Conservation (phyloP, 2,797 vertebrate genomes). For the Bucorvus abyssinicus region DNA sequence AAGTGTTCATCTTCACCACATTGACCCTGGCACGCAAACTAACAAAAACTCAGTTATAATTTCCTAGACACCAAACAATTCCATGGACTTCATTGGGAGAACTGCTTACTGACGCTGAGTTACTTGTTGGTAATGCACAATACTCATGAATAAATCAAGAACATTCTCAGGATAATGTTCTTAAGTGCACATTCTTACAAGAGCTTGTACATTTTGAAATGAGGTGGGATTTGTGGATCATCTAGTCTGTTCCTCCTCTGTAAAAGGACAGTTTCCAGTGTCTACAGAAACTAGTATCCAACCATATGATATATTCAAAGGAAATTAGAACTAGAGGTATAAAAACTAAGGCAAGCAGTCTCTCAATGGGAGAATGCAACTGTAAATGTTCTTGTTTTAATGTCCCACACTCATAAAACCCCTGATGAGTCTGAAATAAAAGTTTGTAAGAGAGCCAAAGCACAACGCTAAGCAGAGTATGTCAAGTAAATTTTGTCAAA, state of each 20-base stretch:
- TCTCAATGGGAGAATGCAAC: not conserved
- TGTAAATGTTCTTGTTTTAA: not conserved
- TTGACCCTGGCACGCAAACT: not conserved
- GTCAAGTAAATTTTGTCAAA: conserved; percentile 27
- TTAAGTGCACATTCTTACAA: not conserved
- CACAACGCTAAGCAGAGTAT: not conserved
- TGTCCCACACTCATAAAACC: not conserved
- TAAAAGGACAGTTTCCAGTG: not conserved
- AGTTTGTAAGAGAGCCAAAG: not conserved
- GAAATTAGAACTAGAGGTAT: not conserved
- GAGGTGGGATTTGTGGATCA: not conserved
- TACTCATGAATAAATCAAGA: not conserved
- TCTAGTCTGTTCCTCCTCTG: not conserved
- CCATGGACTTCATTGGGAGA: not conserved
- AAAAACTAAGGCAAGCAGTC: not conserved
- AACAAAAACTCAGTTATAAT: not conserved
- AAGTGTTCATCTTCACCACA: conserved; percentile 5
- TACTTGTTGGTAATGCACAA: not conserved
- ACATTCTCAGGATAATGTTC: not conserved
- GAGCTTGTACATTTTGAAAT: not conserved
- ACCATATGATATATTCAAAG: not conserved
- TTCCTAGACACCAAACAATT: not conserved
- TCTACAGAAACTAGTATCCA: not conserved
- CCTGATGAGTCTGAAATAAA: not conserved
- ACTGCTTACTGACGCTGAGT: not conserved